Percentiles rank a stretch among this genome's conserved stretches.
phyloP scores from a whole-genome alignment of 2,797 vertebrate genomes.

The Poeciliopsis infans region DNA sequence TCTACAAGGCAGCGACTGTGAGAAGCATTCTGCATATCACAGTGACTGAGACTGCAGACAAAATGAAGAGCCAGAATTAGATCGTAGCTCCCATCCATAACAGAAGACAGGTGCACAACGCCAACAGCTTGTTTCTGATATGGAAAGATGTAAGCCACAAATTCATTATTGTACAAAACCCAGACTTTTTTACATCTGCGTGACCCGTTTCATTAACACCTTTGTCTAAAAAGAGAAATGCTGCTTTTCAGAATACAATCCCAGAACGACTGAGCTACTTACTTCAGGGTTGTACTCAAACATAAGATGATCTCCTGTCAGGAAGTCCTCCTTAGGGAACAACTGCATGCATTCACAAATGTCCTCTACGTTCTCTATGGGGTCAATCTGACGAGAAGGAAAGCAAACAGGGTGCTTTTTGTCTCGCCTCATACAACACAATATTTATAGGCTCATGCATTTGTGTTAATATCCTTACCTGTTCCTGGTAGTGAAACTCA shows the following conservation, averaged over 20 bases:
- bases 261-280: constrained; percentile 45
- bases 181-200: constrained; percentile 11
- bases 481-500: constrained; percentile 96
- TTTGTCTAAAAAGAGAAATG: constrained; percentile 36
- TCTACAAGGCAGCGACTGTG: neutral
- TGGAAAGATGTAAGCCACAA: constrained; percentile 3
- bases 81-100: constrained; percentile 30
- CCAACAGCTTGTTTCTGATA: constrained; percentile 14
- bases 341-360: constrained; percentile 97
- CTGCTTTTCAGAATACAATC: constrained; percentile 37
- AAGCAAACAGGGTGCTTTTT: neutral
- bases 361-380: constrained; percentile 93
- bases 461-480: constrained; percentile 77
- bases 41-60: constrained; percentile 24
- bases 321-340: constrained; percentile 90
- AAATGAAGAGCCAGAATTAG: constrained; percentile 46
- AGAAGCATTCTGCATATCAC: neutral
- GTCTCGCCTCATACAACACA: neutral
- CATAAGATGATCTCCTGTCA: constrained; percentile 95
- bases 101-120: constrained; percentile 21
- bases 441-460: neutral
- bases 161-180: constrained; percentile 17
- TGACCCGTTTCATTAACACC: constrained; percentile 44
- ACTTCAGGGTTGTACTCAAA: constrained; percentile 93
- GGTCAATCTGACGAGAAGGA: constrained; percentile 85